phyloP scores from a whole-genome alignment of 2,888 invertebrate species.

The Conus canariensis region DNA sequence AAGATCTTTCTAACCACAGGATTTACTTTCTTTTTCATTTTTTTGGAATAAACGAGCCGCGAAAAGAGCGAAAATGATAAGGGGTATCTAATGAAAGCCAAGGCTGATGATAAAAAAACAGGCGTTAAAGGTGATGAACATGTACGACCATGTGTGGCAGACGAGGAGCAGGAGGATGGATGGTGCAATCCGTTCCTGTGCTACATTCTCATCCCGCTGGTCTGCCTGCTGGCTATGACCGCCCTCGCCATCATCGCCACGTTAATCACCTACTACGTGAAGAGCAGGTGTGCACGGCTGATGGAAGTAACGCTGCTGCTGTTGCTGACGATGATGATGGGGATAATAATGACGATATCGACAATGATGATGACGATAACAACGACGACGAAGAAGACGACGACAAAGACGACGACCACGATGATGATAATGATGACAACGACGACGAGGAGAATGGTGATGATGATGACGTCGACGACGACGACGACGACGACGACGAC shows the following conservation, averaged over 20 bases:
- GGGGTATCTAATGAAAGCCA: background rate
- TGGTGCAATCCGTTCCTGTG: background rate
- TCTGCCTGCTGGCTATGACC: background rate
- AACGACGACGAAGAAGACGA: no score
- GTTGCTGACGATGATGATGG: no score
- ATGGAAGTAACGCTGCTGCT: no score
- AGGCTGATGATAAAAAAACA: background rate
- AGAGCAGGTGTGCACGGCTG: background rate
- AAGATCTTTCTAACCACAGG: no score
- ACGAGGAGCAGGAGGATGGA: background rate
- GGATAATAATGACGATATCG: no score
- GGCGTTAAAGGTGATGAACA: background rate
- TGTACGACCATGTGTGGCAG: background rate
- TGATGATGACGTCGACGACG: conserved; percentile 12
- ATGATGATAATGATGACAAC: background rate
- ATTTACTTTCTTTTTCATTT: no score
- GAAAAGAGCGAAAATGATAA: no score
- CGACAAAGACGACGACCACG: no score
- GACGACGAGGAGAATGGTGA: background rate
- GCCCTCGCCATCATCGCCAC: background rate
- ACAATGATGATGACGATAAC: no score
- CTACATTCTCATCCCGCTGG: background rate
- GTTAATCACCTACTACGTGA: background rate
- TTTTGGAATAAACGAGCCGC: no score
- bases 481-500: conserved; percentile 1